Percentiles rank a stretch among this genome's conserved stretches.
phyloP scores from a whole-genome alignment of 2,797 vertebrate genomes.

The Passerculus sandwichensis region DNA sequence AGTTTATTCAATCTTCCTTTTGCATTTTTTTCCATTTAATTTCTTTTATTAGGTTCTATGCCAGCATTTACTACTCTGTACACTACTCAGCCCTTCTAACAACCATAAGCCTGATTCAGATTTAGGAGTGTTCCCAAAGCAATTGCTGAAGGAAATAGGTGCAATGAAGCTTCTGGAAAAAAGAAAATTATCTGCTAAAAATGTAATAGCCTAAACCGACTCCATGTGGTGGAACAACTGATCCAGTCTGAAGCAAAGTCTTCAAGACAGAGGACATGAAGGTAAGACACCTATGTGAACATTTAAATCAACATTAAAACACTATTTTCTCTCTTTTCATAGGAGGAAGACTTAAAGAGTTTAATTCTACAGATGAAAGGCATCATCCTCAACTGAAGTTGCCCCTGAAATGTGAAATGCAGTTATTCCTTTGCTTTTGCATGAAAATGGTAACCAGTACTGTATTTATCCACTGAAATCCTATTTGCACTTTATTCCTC shows the following conservation, averaged over 20 bases:
- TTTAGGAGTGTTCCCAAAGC: neutral
- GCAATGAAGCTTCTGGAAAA: neutral
- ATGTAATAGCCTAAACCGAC: neutral
- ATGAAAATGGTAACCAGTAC: neutral
- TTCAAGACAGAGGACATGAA: neutral
- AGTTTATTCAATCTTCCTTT: neutral
- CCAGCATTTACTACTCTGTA: neutral
- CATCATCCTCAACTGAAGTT: neutral
- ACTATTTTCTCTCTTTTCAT: neutral
- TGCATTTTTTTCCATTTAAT: neutral
- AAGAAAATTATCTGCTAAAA: neutral
- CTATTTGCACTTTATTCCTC: neutral
- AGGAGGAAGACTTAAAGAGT: neutral
- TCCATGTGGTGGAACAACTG: neutral
- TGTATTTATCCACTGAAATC: neutral
- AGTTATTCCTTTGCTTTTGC: neutral
- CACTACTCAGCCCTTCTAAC: neutral
- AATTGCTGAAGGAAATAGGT: neutral
- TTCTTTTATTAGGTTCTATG: neutral
- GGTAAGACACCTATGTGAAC: neutral
- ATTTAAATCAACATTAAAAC: neutral
- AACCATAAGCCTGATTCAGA: neutral
- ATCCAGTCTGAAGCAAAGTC: neutral
- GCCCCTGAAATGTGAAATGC: neutral
- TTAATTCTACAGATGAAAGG: neutral